Conservation (phyloP, 1,140 invertebrate species). For the Ladona fulva region DNA sequence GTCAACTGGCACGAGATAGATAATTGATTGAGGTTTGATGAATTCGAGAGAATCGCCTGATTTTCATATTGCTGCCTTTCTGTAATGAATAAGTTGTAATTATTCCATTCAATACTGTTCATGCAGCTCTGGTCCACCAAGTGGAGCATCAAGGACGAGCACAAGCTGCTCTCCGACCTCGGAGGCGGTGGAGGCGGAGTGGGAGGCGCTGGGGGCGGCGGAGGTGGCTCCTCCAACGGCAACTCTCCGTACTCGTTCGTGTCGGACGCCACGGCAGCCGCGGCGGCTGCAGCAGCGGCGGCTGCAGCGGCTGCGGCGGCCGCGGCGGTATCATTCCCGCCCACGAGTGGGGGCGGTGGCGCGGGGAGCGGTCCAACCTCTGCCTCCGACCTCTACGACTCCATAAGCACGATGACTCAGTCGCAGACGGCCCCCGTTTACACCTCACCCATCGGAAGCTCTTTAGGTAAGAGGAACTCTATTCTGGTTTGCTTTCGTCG, state of each 20-base stretch:
- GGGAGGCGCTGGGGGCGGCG: conserved; percentile 31
- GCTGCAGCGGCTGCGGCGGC: conserved; percentile 49
- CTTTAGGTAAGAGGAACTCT: conserved; percentile 56
- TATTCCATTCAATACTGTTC: no score
- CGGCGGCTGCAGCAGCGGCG: conserved; percentile 30
- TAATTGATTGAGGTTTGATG: no score
- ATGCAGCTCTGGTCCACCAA: conserved; percentile 74
- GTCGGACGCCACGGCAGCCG: conserved; percentile 32
- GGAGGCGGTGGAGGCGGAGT: conserved; percentile 48
- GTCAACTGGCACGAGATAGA: no score
- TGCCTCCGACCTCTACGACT: conserved; percentile 57
- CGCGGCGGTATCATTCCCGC: conserved; percentile 25
- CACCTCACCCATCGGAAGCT: conserved; percentile 61
- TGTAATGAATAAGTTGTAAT: no score
- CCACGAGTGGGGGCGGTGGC: conserved; percentile 41
- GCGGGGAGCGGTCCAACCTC: conserved; percentile 47
- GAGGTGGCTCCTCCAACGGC: conserved; percentile 28
- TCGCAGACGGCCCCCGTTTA: conserved; percentile 59
- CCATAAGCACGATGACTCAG: conserved; percentile 63
- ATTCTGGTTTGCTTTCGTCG: no score
- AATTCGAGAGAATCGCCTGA: no score
- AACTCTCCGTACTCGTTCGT: conserved; percentile 25
- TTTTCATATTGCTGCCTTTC: no score
- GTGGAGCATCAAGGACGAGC: conserved; percentile 82
- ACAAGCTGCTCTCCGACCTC: conserved; percentile 72